Percentiles rank a stretch among this genome's conserved stretches.
phyloP scores from a whole-genome alignment of 1,140 invertebrate species.

The Apis florea region DNA sequence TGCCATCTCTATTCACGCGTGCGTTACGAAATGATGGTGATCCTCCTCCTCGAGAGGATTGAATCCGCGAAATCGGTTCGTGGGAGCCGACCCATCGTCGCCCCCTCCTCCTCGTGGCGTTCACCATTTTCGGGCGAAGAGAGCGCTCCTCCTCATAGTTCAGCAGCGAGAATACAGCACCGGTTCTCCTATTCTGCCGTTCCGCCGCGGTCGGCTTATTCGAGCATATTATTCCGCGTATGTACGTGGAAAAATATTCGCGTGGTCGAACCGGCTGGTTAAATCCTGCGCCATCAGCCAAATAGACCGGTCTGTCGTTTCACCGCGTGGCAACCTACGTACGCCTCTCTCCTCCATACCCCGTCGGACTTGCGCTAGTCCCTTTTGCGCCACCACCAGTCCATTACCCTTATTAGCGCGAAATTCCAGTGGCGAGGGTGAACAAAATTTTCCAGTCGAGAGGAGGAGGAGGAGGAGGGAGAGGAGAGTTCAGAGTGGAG shows the following conservation, averaged over 20 bases:
- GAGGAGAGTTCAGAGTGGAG: neutral
- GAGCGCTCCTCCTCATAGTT: neutral
- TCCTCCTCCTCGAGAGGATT: constrained; percentile 7
- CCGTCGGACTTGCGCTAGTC: neutral
- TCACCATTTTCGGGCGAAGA: constrained; percentile 14
- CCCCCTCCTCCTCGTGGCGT: neutral
- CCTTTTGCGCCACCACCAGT: constrained; percentile 5
- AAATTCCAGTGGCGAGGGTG: constrained; percentile 39
- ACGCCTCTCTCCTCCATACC: neutral
- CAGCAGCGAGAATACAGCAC: constrained; percentile 3
- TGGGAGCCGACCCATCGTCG: too few species aligned
- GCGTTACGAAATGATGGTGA: too few species aligned
- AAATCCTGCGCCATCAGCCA: constrained; percentile 54
- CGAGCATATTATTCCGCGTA: constrained; percentile 56
- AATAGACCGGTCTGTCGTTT: constrained; percentile 55
- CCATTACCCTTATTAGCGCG: constrained; percentile 64
- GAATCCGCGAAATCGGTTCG: constrained; percentile 40
- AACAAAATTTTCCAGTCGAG: constrained; percentile 5
- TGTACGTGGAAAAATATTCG: constrained; percentile 55
- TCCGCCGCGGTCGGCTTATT: constrained; percentile 9
- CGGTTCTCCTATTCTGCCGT: constrained; percentile 6
- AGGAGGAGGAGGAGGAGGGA: neutral
- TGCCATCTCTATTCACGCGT: constrained; percentile 28
- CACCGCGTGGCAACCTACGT: neutral
- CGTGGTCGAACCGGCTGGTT: constrained; percentile 39